These are phyloP conservation scores for Hemiprocne comata DNA, from an alignment of 2,113 vertebrate species.

Conservation along the genomic window DNA sequence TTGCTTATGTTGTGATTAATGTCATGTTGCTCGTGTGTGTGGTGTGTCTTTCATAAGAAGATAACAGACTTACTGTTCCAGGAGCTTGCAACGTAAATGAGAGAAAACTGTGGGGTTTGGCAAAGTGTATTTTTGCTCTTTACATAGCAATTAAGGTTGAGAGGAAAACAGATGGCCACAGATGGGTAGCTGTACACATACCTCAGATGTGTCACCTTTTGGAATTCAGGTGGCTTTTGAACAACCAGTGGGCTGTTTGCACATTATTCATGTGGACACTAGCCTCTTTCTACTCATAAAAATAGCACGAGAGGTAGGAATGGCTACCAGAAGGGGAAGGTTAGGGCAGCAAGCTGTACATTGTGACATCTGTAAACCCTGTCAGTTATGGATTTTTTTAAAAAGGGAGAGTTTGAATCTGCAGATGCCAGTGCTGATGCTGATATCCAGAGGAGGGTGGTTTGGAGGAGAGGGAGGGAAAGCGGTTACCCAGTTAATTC, in stretches of 20 bases:
- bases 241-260: neutral
- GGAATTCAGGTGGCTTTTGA: neutral
- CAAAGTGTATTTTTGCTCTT: neutral
- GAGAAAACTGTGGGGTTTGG: neutral
- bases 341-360: neutral
- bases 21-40: neutral
- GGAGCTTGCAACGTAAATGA: neutral
- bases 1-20: neutral
- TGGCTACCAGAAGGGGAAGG: neutral
- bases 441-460: neutral
- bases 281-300: neutral
- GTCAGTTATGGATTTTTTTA: neutral
- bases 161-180: neutral
- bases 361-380: neutral
- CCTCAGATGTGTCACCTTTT: neutral
- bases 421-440: rapidly evolving
- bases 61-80: neutral
- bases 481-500: neutral
- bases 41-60: neutral
- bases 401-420: neutral
- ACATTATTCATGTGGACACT: neutral
- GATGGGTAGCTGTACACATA: neutral
- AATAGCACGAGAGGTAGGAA: neutral
- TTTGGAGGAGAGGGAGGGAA: neutral
- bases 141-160: neutral